These are phyloP conservation scores for Opisthograptis luteolata DNA, from an alignment of 2,888 invertebrate genomes.

Conservation along the genomic window DNA sequence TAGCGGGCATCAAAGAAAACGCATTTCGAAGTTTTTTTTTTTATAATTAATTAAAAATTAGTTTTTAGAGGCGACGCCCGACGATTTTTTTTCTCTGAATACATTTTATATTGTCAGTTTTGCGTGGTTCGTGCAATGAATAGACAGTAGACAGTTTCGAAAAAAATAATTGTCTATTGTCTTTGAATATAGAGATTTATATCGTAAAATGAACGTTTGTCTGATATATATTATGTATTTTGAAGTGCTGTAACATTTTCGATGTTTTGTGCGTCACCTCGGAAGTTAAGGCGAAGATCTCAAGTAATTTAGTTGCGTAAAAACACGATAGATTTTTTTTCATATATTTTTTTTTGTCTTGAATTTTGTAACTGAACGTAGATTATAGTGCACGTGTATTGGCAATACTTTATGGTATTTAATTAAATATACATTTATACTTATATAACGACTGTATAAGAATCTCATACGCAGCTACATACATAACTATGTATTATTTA, in stretches of 20 bases:
- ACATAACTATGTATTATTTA: conserved; percentile 59
- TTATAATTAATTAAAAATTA: conserved; percentile 44
- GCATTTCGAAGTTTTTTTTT: conserved; percentile 69
- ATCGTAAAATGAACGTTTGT: background rate
- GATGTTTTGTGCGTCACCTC: conserved; percentile 44
- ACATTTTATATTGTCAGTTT: background rate
- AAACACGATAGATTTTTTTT: conserved; percentile 33
- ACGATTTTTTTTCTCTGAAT: background rate
- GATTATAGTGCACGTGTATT: conserved; percentile 76
- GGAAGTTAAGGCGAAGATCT: conserved; percentile 74
- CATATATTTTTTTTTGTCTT: conserved; percentile 54
- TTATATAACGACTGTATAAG: conserved; percentile 48
- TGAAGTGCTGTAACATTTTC: background rate
- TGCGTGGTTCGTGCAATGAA: conserved; percentile 8
- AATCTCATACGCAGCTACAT: conserved; percentile 64
- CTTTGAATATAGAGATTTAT: background rate
- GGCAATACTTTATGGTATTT: conserved; percentile 56
- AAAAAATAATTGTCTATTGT: too few relatives aligned
- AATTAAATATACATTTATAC: conserved; percentile 37
- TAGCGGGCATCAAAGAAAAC: conserved; percentile 71
- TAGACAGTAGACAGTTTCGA: too few relatives aligned
- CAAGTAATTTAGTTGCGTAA: conserved; percentile 75
- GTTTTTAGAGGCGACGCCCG: conserved; percentile 29
- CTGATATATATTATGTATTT: conserved; percentile 1
- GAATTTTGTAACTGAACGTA: conserved; percentile 60